These are phyloP conservation scores for Crypturellus tataupa DNA, from an alignment of 2,797 vertebrate genomes.

Conservation along the genomic window DNA sequence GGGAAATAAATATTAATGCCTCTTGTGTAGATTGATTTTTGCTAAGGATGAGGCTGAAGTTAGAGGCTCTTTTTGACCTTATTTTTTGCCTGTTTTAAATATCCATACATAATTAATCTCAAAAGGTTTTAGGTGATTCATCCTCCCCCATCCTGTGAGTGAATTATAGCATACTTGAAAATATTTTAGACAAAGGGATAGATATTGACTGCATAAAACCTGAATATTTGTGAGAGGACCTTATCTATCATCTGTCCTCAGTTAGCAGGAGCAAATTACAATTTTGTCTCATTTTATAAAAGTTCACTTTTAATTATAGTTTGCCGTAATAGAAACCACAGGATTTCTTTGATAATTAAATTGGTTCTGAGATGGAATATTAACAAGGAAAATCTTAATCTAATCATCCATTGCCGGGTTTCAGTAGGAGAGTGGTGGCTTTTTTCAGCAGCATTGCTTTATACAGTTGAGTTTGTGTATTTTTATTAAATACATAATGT, in stretches of 20 bases:
- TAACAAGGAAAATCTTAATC: not conserved
- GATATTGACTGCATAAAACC: not conserved
- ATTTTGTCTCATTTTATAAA: not conserved
- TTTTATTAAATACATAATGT: not conserved
- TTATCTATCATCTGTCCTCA: not conserved
- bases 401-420: not conserved
- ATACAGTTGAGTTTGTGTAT: not conserved
- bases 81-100: not conserved
- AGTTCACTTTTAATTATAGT: not conserved
- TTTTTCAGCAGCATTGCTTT: not conserved
- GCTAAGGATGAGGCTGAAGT: not conserved
- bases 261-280: not conserved
- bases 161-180: slow-evolving; percentile 29
- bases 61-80: not conserved
- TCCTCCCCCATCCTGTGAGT: slow-evolving; percentile 46
- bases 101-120: not conserved
- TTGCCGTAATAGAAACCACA: not conserved
- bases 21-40: not conserved
- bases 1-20: not conserved
- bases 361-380: not conserved
- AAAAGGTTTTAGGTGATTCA: slow-evolving; percentile 40
- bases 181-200: not conserved
- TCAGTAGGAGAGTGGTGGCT: not conserved
- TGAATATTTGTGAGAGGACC: not conserved
- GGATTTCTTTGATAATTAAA: not conserved